Conservation (phyloP, 2,797 vertebrate genomes). For the Eupleurogrammus muticus region DNA sequence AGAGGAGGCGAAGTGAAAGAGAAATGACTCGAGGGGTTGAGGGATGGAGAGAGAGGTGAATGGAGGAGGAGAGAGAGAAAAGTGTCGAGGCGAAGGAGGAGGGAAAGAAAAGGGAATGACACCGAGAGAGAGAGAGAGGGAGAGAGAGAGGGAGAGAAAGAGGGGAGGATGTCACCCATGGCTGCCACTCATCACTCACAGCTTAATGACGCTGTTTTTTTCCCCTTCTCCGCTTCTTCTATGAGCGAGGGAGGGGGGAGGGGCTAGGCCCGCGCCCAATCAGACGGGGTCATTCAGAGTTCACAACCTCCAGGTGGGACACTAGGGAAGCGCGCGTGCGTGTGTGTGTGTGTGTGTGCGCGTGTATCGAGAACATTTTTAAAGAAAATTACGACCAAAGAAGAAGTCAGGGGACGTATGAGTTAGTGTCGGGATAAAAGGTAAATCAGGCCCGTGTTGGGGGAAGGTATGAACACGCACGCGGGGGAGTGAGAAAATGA, state of each 20-base stretch:
- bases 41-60: slow-evolving; percentile 79
- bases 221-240: slow-evolving; percentile 74
- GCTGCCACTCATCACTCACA: slow-evolving; percentile 99
- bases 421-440: neutral
- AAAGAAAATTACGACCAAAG: neutral
- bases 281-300: slow-evolving; percentile 95
- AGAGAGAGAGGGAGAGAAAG: slow-evolving; percentile 87
- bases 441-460: neutral
- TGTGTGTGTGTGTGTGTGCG: slow-evolving; percentile 33
- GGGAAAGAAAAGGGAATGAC: slow-evolving; percentile 40
- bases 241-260: slow-evolving; percentile 77
- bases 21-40: too few relatives aligned
- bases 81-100: slow-evolving; percentile 67
- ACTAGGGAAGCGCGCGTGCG: slow-evolving; percentile 44
- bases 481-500: neutral
- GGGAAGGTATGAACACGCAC: neutral
- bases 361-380: neutral
- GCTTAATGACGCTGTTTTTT: slow-evolving; percentile 97
- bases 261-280: slow-evolving; percentile 91
- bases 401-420: neutral
- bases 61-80: slow-evolving; percentile 69
- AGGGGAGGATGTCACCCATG: slow-evolving; percentile 95
- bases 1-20: slow-evolving; percentile 75
- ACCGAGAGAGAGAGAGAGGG: slow-evolving; percentile 62
- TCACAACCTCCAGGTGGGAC: slow-evolving; percentile 98